Conservation (phyloP, 2,888 invertebrate genomes). For the Pantelozetes paolii region DNA sequence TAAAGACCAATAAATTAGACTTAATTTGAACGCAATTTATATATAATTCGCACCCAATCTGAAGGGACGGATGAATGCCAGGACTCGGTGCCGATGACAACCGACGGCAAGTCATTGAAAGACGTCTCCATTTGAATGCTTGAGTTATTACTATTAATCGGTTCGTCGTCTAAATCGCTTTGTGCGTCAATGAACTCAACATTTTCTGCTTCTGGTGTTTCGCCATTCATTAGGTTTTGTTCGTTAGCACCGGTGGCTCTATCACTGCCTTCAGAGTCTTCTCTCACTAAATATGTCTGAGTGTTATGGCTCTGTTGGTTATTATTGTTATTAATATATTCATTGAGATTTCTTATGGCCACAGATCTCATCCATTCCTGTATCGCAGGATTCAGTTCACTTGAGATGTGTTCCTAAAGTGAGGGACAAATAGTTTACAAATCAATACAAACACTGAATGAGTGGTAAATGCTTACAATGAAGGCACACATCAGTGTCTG, state of each 20-base stretch:
- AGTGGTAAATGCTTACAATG: slow-evolving; percentile 51
- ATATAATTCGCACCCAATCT: slow-evolving; percentile 37
- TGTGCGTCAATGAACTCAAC: slow-evolving; percentile 36
- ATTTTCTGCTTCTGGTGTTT: background rate
- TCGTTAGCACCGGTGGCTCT: background rate
- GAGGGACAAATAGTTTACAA: slow-evolving; percentile 2
- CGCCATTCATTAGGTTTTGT: background rate
- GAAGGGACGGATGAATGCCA: slow-evolving; percentile 41
- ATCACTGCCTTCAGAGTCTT: background rate
- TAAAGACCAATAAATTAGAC: slow-evolving; percentile 55
- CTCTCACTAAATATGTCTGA: background rate
- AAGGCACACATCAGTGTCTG: slow-evolving; percentile 52
- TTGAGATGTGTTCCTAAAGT: slow-evolving; percentile 51
- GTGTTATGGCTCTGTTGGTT: slow-evolving; percentile 15
- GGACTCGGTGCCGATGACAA: slow-evolving; percentile 6
- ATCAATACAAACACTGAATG: background rate
- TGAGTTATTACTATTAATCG: background rate
- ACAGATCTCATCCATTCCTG: slow-evolving; percentile 53
- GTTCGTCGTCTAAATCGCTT: slow-evolving; percentile 25
- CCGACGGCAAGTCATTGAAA: background rate
- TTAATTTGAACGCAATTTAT: background rate
- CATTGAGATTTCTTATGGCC: slow-evolving; percentile 22
- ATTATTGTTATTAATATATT: slow-evolving; percentile 31
- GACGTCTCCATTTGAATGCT: background rate
- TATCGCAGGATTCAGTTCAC: slow-evolving; percentile 53